Base-by-base conservation (phyloP, 2,888 invertebrate species). In the Oscheius sp. region DNA sequence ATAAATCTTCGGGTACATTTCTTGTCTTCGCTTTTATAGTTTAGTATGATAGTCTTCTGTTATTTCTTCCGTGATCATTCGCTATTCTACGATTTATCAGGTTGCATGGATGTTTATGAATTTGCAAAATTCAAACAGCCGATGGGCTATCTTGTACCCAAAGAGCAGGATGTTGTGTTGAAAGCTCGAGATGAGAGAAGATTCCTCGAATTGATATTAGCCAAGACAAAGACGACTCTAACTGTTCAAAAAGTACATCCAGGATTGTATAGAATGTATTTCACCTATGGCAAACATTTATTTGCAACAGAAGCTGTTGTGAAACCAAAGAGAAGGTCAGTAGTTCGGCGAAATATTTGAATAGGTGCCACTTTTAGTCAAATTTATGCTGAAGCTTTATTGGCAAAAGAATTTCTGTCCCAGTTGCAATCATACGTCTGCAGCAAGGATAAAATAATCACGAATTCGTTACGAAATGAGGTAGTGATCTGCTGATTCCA, bases 331-430 rank as follows among this genome's bases (percentile, higher is more conserved):
- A 16, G 25, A 25, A 55, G 55, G 55, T 55, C 6, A n/a, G 49
- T 13, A 3, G 21, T 55, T 55, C 23, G 21, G 2, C 13, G 23
- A 6, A 3, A 5, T 23, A 23, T 55, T 6, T 23, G 2, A 55
- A 2, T 35, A 35, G n/a, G n/a, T n/a, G n/a, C n/a, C 21, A 5
- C 3, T 49, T 55, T 55, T 25, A 55, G 55, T 13, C 25, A 18
- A 7, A 55, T 55, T 55, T 55, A 55, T 55, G 55, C 6, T 18
- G 55, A 55, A 55, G 21, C 55, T 55, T 13, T 55, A 13, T 25
- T 55, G 13, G 55, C 55, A 6, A 21, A 55, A 25, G 13, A 25
- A 25, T 55, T 55, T 55, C 5, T 55, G 5, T 13, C 21, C 7
- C 21, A 55, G 23, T 23, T 55, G 35, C 35, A 35, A 9, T 35